Conservation (phyloP, 2,888 invertebrate species). For the Coleophora flavipennella region DNA sequence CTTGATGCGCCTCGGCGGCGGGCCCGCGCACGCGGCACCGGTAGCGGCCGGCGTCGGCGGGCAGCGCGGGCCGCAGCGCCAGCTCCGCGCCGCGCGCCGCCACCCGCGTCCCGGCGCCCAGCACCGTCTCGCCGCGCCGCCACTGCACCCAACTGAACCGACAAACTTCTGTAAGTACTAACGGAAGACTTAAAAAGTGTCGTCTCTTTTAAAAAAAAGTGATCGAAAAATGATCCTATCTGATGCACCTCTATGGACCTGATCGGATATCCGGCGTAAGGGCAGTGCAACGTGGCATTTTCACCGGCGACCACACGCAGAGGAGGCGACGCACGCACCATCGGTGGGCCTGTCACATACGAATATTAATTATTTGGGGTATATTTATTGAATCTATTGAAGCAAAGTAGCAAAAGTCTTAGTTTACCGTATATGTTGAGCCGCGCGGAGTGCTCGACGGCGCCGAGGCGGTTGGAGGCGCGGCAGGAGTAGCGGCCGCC, state of each 20-base stretch:
- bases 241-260: conserved; percentile 70
- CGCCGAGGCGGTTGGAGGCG: conserved; percentile 80
- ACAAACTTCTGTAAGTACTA: too few relatives aligned
- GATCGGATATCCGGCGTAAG: conserved; percentile 90
- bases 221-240: neutral
- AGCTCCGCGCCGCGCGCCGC: conserved; percentile 43
- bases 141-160: conserved; percentile 52
- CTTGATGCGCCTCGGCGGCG: conserved; percentile 73
- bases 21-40: conserved; percentile 82
- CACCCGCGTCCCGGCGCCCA: conserved; percentile 56
- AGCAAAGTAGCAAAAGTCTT: neutral
- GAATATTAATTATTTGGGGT: too few relatives aligned
- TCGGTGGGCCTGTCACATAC: conserved; percentile 74
- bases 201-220: neutral
- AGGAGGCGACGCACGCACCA: conserved; percentile 78
- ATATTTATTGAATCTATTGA: neutral
- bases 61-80: conserved; percentile 42
- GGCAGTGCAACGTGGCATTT: conserved; percentile 82
- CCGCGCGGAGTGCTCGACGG: conserved; percentile 78
- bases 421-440: conserved; percentile 86
- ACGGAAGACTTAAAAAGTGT: too few relatives aligned
- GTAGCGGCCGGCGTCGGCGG: conserved; percentile 82
- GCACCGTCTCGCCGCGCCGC: conserved; percentile 47
- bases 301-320: conserved; percentile 84
- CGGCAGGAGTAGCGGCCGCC: conserved; percentile 88